These are phyloP conservation scores for Drosophila rhopaloa DNA, from an alignment of 1,140 invertebrate genomes.

Conservation along the genomic window DNA sequence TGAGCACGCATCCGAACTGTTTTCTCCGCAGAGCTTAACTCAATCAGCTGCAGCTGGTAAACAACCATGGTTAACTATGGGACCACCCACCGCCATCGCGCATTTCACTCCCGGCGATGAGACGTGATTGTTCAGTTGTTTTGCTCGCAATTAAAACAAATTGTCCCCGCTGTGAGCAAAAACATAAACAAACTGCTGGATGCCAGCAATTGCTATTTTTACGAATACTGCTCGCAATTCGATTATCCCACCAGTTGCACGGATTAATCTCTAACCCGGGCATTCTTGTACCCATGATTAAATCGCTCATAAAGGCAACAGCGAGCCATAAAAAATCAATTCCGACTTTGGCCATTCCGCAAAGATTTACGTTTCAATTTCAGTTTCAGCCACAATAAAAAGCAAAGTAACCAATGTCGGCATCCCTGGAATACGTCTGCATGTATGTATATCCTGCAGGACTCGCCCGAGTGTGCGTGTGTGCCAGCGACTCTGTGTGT, in stretches of 20 bases:
- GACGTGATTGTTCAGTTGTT: conserved; percentile 65
- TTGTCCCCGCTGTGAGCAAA: conserved; percentile 31
- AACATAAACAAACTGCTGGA: conserved; percentile 25
- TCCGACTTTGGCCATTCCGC: conserved; percentile 25
- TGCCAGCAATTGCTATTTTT: conserved; percentile 16
- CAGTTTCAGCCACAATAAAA: conserved; percentile 52
- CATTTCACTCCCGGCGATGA: conserved; percentile 15
- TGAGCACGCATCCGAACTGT: conserved; percentile 28
- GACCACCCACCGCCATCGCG: background rate
- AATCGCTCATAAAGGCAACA: conserved; percentile 29
- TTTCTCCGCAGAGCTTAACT: conserved; percentile 56
- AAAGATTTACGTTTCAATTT: conserved; percentile 63
- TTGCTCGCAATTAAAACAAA: conserved; percentile 68
- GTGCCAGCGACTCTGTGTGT: conserved; percentile 16
- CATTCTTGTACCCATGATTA: conserved; percentile 27
- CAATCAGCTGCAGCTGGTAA: conserved; percentile 37
- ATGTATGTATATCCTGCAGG: conserved; percentile 1
- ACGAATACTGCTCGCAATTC: conserved; percentile 8
- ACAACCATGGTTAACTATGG: conserved; percentile 2
- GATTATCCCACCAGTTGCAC: conserved; percentile 25
- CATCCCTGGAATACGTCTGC: conserved; percentile 8
- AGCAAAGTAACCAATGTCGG: conserved; percentile 21
- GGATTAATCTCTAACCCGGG: conserved; percentile 12
- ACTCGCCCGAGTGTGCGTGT: conserved; percentile 13
- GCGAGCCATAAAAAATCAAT: conserved; percentile 46